phyloP scores from a whole-genome alignment of 2,797 vertebrate genomes.

The Acipenser ruthenus region DNA sequence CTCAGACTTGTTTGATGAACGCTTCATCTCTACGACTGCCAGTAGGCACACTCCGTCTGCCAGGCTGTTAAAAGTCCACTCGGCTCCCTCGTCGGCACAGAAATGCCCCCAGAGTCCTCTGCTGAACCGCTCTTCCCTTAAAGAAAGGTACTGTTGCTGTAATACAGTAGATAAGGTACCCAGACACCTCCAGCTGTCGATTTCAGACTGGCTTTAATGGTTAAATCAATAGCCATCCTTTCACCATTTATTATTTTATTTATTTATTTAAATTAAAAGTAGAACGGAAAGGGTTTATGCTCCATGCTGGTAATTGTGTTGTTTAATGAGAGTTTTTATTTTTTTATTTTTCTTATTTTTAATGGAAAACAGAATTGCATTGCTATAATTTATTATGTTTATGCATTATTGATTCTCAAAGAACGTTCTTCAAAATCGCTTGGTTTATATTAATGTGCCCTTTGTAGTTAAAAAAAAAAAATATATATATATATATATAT shows the following conservation, averaged over 20 bases:
- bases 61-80: constrained; percentile 32
- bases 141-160: constrained; percentile 67
- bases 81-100: constrained; percentile 38
- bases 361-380: too few species aligned
- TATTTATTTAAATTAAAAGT: background rate
- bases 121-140: constrained; percentile 64
- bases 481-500: too few species aligned
- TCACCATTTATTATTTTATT: background rate
- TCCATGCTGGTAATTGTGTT: too few species aligned
- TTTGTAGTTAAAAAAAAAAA: too few species aligned
- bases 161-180: background rate
- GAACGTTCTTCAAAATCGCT: too few species aligned
- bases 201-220: background rate
- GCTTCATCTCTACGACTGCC: constrained; percentile 28
- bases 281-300: too few species aligned
- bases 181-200: background rate
- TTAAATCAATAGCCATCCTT: background rate
- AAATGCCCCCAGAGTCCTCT: constrained; percentile 53
- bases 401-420: too few species aligned
- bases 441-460: too few species aligned
- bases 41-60: constrained; percentile 24
- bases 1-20: constrained; percentile 37
- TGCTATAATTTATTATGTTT: too few species aligned
- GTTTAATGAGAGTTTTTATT: too few species aligned
- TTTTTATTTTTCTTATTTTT: too few species aligned